Evolutionary conservation across 2,888 invertebrate genomes (phyloP), one percentile per base, ranked within the genome.

Genomic region (Temnothorax rugatulus): DNA sequence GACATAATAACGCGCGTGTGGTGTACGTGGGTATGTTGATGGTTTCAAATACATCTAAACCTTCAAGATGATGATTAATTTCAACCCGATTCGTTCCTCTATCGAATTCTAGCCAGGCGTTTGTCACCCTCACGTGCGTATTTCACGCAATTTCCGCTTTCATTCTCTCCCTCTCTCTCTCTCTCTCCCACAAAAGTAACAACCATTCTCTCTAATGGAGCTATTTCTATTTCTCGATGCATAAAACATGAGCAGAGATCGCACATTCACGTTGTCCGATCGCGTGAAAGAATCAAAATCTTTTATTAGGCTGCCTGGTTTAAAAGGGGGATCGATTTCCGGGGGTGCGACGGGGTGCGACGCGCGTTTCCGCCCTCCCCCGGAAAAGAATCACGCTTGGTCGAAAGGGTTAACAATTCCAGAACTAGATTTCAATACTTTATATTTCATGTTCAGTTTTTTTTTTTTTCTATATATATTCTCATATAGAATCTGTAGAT

Each of bases 401-500:
- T 76, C 85, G 69, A 83, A 68, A 75, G 77, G 69, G 84, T 84
- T 89, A 91, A 91, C 91, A 91, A 90, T 89, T 90, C 86, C 89
- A 91, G 91, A 89, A 87, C 86, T 90, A 86, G 87, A 86, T 89
- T 90, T 90, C 85, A 90, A 90, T 90, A 69, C 84, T 83, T 90
- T 90, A 90, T 90, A 90, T 90, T 90, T 90, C 88, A 87, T 91
- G 88, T 88, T 79, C 89, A 87, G 87, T 91, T 87, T 79, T 21
- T 69, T 77, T 34, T 64, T 77, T 44, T 44, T 15, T 86, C 69
- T 84, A 76, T 87, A 88, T 89, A 87, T 90, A 90, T 91, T 79
- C 73, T 86, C 82, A 84, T 89, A 90, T 90, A 90, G 89, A 90
- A 90, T 90, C 90, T 90, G 89, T 90, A 90, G 90, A 90, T 90